These are phyloP conservation scores for Neoscelio sp. DNA, from an alignment of 2,888 invertebrate genomes.

Conservation along the genomic window DNA sequence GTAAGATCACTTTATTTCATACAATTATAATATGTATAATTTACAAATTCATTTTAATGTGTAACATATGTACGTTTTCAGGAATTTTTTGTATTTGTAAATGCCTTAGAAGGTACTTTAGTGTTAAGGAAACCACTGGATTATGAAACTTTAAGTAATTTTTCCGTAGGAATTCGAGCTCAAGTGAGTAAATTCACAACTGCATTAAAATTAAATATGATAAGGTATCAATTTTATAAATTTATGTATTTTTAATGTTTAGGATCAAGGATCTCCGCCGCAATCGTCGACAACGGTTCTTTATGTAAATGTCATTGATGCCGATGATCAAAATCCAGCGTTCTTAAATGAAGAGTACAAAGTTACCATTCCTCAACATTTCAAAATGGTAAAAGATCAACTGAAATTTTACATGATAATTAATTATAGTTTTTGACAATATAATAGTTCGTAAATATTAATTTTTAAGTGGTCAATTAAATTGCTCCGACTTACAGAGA, in stretches of 20 bases:
- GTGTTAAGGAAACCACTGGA: constrained; percentile 92
- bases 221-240: constrained; percentile 1
- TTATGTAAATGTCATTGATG: constrained; percentile 92
- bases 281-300: constrained; percentile 90
- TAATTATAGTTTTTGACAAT: too few relatives aligned
- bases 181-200: constrained; percentile 80
- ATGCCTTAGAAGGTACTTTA: constrained; percentile 93
- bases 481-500: too few relatives aligned
- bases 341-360: constrained; percentile 91
- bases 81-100: constrained; percentile 93
- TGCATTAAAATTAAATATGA: too few relatives aligned
- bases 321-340: constrained; percentile 95
- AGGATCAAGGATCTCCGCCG: constrained; percentile 93
- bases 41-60: too few relatives aligned
- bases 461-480: too few relatives aligned
- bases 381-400: constrained; percentile 82
- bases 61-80: constrained; percentile 80
- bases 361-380: constrained; percentile 87
- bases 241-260: constrained; percentile 4
- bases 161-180: constrained; percentile 88
- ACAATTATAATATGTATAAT: not conserved
- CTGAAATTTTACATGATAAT: constrained; percentile 1
- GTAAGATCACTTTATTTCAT: constrained; percentile 83
- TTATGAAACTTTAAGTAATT: constrained; percentile 91
- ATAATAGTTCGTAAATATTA: too few relatives aligned